Evolutionary conservation across 2,797 vertebrate species (phyloP).

Genomic region (Alectoris magna): DNA sequence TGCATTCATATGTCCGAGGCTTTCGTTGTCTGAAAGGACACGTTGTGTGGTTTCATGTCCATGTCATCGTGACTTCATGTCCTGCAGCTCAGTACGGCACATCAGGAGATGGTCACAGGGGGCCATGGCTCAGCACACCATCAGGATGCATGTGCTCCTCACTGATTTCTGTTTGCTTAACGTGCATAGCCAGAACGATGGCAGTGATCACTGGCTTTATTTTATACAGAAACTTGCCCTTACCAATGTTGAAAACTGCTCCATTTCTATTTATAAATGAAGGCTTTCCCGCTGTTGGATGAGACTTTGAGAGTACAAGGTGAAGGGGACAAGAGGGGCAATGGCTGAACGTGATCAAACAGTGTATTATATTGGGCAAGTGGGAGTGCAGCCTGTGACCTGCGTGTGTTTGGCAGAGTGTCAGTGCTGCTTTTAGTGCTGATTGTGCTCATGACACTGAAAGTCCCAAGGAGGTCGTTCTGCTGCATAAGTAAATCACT

Average conservation of each 20-base stretch:
- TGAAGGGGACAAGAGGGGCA: background rate
- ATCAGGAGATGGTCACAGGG: background rate
- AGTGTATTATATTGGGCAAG: background rate
- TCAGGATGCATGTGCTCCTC: background rate
- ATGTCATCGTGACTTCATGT: rapidly evolving
- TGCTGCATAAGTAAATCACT: background rate
- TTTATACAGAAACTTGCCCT: background rate
- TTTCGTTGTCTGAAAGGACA: background rate
- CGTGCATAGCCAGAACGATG: background rate
- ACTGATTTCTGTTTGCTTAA: background rate
- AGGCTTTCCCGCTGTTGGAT: background rate
- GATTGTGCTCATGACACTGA: background rate
- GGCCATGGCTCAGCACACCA: rapidly evolving
- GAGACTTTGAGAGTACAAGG: background rate
- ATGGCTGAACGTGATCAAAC: background rate
- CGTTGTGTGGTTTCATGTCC: rapidly evolving
- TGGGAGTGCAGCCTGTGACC: background rate
- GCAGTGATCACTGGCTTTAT: background rate
- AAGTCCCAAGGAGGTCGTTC: background rate
- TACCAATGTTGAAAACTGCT: background rate
- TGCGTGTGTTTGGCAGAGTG: background rate
- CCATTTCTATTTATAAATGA: background rate
- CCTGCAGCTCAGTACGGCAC: rapidly evolving
- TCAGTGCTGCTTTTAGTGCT: background rate
- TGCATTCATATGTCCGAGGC: rapidly evolving